Evolutionary conservation across 2,797 vertebrate species (phyloP), one percentile per base, ranked within the genome.

Genomic region (Amniataba percoides): DNA sequence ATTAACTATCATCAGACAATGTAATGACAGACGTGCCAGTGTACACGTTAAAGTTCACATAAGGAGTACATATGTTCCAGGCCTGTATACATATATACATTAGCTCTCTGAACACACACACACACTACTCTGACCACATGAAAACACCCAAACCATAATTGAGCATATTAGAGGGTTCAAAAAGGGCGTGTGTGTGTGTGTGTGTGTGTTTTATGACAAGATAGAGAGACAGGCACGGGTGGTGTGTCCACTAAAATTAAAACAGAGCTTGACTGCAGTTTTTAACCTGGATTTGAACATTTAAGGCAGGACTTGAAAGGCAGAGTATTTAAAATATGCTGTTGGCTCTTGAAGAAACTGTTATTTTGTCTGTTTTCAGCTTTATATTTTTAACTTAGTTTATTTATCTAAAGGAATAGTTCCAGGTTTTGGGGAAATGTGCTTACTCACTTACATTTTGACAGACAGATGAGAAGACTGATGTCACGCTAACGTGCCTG

Each of bases 11-110:
- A 71, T 83, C 70, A 71, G 8, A 69, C 45, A 43, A 9, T 31
- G 21, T 78, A 74, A 87, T 85, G 64, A 80, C 57, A 80, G 45
- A n/a, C 36, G 45, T 25, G 55, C 15, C 63, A 23, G 21, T 25
- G 27, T 19, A 31, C 16, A 45, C 27, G 49, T 59, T 64, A 39
- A 49, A 36, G 49, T 58, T 73, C 62, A 60, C 80, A 85, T 77
- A 55, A 88, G 80, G 65, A 53, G 55, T 23, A 31, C 71, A 85
- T 68, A 36, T 85, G 77, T 72, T 70, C 36, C 39, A 66, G 71
- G 64, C 52, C 39, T 13, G 7, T 34, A 25, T 9, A 49, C 19
- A 77, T 7, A 42, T 34, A 16, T 57, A 27, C 71, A 66, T 45
- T 3, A 56, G 18, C 64, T 67, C 49, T 67, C 25, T 23, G 63